Conservation (phyloP, 2,888 invertebrate genomes). For the Caenorhabditis uteleia region DNA sequence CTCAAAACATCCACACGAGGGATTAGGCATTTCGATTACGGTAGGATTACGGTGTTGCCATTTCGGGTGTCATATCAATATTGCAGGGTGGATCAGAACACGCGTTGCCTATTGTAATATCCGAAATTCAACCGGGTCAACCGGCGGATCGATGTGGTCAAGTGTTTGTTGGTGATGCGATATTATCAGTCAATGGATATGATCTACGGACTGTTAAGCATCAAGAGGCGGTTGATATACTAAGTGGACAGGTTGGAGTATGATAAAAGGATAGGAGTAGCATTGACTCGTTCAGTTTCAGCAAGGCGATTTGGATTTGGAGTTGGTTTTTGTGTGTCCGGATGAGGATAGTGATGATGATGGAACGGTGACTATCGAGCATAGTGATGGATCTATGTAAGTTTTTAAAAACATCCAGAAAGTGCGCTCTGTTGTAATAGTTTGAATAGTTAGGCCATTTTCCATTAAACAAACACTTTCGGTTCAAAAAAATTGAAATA, state of each 20-base stretch:
- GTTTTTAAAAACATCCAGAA: no score
- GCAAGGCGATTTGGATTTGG: conserved; percentile 79
- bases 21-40: conserved; percentile 84
- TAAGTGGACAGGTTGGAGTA: conserved; percentile 79
- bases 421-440: no score
- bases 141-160: conserved; percentile 79
- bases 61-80: background rate
- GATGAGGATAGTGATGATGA: conserved; percentile 75
- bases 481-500: no score
- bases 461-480: background rate
- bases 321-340: conserved; percentile 82
- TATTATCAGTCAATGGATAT: conserved; percentile 81
- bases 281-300: conserved; percentile 46
- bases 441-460: background rate
- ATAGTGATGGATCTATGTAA: conserved; percentile 59
- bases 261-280: background rate
- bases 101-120: conserved; percentile 82
- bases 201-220: conserved; percentile 82
- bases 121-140: conserved; percentile 81
- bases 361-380: conserved; percentile 63
- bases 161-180: conserved; percentile 82
- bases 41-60: conserved; percentile 71
- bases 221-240: conserved; percentile 81
- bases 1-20: conserved; percentile 80
- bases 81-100: conserved; percentile 83